Percentiles rank a stretch among this genome's conserved stretches.
phyloP scores from a whole-genome alignment of 30 jellyfish, hydroid and myxozoan species.

The Turritopsis dohrnii region DNA sequence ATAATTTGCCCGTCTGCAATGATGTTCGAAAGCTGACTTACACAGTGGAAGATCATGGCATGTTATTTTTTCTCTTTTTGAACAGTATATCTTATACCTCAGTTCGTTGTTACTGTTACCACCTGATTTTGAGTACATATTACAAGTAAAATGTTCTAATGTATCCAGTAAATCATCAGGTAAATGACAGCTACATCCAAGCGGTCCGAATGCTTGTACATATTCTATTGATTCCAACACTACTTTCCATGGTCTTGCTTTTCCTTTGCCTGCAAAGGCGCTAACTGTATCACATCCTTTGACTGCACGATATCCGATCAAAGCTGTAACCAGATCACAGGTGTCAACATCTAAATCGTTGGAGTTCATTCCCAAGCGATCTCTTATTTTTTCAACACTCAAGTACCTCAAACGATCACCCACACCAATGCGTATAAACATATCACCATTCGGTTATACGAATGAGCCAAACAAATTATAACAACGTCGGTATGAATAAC shows the following conservation, averaged over 20 bases:
- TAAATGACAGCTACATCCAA: constrained; percentile 12
- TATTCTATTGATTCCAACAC: neutral
- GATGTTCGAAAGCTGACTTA: constrained; percentile 34
- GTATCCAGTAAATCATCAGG: constrained; percentile 14
- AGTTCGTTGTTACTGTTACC: constrained; percentile 24
- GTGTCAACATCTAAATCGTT: constrained; percentile 18
- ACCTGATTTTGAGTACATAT: constrained; percentile 30
- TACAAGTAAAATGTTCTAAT: constrained; percentile 35
- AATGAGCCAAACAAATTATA: too few relatives aligned
- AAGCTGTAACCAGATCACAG: neutral
- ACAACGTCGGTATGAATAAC: too few relatives aligned
- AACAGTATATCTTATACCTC: constrained; percentile 56
- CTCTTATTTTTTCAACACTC: too few relatives aligned
- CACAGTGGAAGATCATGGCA: constrained; percentile 43
- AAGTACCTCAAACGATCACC: too few relatives aligned
- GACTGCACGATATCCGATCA: constrained; percentile 27
- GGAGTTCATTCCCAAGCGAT: too few relatives aligned
- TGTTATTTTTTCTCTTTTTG: constrained; percentile 28
- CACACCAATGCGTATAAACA: too few relatives aligned
- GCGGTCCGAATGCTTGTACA: constrained; percentile 16
- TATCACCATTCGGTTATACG: too few relatives aligned
- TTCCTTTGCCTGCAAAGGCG: constrained; percentile 41
- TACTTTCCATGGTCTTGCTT: constrained; percentile 23
- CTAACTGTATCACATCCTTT: constrained; percentile 13
- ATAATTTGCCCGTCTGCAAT: constrained; percentile 34